phyloP scores from a whole-genome alignment of 2,888 invertebrate genomes.

The Heliconius aoede region DNA sequence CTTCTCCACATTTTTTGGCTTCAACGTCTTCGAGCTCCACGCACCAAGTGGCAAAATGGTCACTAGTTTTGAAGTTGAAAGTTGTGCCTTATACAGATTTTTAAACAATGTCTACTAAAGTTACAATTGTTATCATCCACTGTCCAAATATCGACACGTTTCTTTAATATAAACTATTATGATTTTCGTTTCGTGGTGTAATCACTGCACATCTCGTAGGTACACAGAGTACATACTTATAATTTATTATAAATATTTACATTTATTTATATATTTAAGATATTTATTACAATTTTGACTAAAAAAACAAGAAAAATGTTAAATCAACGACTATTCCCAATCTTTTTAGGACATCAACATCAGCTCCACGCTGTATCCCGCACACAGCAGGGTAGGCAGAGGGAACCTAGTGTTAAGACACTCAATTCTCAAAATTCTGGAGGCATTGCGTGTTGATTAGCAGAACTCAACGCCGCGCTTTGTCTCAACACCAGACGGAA shows the following conservation, averaged over 20 bases:
- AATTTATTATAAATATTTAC: not conserved
- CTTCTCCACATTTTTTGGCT: constrained; percentile 37
- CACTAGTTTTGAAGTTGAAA: constrained; percentile 34
- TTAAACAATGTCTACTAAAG: constrained; percentile 45
- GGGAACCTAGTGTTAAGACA: no score
- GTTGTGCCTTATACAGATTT: constrained; percentile 41
- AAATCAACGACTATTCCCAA: no score
- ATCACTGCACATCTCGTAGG: not conserved
- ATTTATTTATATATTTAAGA: not conserved
- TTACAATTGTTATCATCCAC: constrained; percentile 42
- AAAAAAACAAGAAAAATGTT: no score
- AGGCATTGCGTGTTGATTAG: no score
- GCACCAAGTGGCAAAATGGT: constrained; percentile 39
- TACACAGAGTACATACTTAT: not conserved
- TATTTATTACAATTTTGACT: not conserved
- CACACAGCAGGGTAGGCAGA: no score
- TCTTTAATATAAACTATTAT: constrained; percentile 32
- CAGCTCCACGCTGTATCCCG: no score
- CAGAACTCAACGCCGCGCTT: no score
- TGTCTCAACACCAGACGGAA: no score
- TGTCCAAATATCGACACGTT: constrained; percentile 39
- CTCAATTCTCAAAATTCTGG: no score
- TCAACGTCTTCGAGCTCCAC: constrained; percentile 39
- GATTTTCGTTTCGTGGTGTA: not conserved
- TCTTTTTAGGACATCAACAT: no score